phyloP scores from a whole-genome alignment of 2,888 invertebrate species.

The Hypena proboscidalis region DNA sequence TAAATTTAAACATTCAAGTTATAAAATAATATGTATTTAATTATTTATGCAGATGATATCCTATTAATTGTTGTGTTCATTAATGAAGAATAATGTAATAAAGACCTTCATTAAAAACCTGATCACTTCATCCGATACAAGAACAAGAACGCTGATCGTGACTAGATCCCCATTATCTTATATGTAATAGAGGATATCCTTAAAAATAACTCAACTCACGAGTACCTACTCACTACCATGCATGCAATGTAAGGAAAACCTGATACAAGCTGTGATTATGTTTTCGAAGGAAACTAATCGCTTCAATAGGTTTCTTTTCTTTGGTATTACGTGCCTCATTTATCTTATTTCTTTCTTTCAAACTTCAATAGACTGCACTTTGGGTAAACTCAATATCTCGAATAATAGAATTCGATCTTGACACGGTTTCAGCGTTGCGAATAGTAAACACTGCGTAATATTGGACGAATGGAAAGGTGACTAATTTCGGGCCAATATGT shows the following conservation, averaged over 20 bases:
- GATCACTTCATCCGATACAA: conserved; percentile 3
- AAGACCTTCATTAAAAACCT: no score
- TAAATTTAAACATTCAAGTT: no score
- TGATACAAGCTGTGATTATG: conserved; percentile 45
- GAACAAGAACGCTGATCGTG: conserved; percentile 19
- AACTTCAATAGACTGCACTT: conserved; percentile 55
- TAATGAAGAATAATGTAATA: no score
- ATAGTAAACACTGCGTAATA: conserved; percentile 69
- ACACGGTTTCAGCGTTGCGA: conserved; percentile 73
- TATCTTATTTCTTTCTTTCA: conserved; percentile 52
- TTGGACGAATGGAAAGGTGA: conserved; percentile 65
- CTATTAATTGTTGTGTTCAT: no score
- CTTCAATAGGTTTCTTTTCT: conserved; percentile 51
- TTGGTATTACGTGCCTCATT: conserved; percentile 40
- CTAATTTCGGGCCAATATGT: conserved; percentile 58
- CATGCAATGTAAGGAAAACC: conserved; percentile 51
- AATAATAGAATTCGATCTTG: conserved; percentile 77
- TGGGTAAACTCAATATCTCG: conserved; percentile 60
- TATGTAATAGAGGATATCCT: conserved; percentile 48
- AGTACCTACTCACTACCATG: conserved; percentile 29
- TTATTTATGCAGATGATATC: no score
- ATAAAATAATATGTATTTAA: no score
- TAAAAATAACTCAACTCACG: conserved; percentile 37
- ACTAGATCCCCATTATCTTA: conserved; percentile 29
- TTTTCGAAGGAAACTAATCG: conserved; percentile 50